Evolutionary conservation across 2,113 vertebrate genomes (phyloP).

Genomic region (Pitta sordida): DNA sequence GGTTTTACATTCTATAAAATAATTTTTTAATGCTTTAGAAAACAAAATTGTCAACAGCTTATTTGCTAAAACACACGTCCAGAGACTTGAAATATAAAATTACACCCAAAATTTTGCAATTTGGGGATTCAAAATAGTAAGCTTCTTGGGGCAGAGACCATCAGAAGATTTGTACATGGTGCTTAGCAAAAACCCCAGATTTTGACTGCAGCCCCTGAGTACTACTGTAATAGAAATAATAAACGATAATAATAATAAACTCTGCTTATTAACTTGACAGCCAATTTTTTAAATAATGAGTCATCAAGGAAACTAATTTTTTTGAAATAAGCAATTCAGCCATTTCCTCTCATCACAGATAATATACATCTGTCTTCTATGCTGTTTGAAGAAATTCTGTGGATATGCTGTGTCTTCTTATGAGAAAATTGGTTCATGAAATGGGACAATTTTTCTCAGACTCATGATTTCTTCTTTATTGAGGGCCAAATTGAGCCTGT

Average conservation of each 20-base stretch:
- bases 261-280: constrained; percentile 52
- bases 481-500: constrained; percentile 55
- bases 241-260: constrained; percentile 40
- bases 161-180: background rate
- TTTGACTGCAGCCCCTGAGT: constrained; percentile 22
- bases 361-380: constrained; percentile 55
- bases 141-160: constrained; percentile 4
- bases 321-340: constrained; percentile 60
- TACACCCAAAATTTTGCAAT: background rate
- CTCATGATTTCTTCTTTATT: constrained; percentile 66
- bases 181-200: constrained; percentile 19
- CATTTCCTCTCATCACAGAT: constrained; percentile 60
- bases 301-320: constrained; percentile 62
- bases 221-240: constrained; percentile 52
- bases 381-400: constrained; percentile 64
- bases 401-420: constrained; percentile 54
- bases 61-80: background rate
- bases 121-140: background rate
- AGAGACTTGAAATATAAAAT: background rate
- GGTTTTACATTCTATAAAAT: background rate
- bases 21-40: background rate
- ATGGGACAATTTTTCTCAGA: constrained; percentile 64
- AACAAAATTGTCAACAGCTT: background rate
- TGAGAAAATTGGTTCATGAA: constrained; percentile 63
- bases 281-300: constrained; percentile 62